These are phyloP conservation scores for Drosophila diplacantha DNA, from an alignment of 2,888 invertebrate genomes.

Conservation along the genomic window DNA sequence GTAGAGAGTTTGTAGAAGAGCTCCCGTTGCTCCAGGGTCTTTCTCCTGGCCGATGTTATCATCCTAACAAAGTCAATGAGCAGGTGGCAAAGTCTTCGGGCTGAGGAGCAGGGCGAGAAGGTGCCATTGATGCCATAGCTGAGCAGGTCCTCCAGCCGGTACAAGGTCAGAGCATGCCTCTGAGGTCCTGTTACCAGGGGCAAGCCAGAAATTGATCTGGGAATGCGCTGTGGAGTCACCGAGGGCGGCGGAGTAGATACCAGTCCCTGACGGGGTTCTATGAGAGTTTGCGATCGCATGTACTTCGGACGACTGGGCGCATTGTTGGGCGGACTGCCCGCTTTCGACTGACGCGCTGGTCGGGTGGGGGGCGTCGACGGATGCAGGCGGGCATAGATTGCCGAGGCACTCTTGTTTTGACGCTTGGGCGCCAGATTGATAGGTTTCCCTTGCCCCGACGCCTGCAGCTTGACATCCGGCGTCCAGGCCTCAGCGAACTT, in stretches of 20 bases:
- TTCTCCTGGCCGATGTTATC: conserved; percentile 89
- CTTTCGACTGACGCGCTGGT: conserved; percentile 48
- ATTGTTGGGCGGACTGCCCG: conserved; percentile 52
- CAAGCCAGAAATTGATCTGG: conserved; percentile 80
- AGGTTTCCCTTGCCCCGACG: conserved; percentile 19
- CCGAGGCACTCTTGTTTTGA: conserved; percentile 77
- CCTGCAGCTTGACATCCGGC: conserved; percentile 72
- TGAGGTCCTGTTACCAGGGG: conserved; percentile 86
- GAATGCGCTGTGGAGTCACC: conserved; percentile 70
- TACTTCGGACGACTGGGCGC: conserved; percentile 77
- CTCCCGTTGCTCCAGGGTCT: conserved; percentile 89
- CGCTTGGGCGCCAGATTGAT: conserved; percentile 71
- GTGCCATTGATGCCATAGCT: conserved; percentile 83
- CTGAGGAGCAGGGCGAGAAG: conserved; percentile 81
- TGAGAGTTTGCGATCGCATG: conserved; percentile 77
- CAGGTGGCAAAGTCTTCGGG: conserved; percentile 84
- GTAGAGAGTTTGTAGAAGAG: conserved; percentile 83
- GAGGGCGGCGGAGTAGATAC: conserved; percentile 29
- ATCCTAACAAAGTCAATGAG: conserved; percentile 87
- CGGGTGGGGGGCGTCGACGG: conserved; percentile 57
- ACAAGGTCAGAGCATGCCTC: conserved; percentile 85
- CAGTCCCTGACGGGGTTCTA: conserved; percentile 75
- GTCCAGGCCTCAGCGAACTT: conserved; percentile 84
- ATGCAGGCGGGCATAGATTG: conserved; percentile 75
- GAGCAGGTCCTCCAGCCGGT: conserved; percentile 86